Conservation (phyloP, 2,113 vertebrate genomes). For the Megaceryle maxima region DNA sequence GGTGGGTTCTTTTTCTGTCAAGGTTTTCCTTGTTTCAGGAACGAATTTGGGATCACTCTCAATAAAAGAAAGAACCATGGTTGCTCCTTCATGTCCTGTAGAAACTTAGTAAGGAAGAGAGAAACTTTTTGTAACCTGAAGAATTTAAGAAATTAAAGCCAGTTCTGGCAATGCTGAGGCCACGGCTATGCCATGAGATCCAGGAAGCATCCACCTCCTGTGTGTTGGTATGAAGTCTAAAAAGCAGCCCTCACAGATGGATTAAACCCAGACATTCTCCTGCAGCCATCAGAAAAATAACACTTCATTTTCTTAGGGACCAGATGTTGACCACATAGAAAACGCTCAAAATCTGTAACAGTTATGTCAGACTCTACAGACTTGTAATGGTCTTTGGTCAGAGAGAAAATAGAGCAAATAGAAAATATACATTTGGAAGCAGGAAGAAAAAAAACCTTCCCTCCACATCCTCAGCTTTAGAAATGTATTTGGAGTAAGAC, state of each 20-base stretch:
- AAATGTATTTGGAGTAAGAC: background rate
- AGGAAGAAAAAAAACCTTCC: background rate
- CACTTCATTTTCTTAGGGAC: background rate
- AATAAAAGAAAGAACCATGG: background rate
- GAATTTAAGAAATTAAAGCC: background rate
- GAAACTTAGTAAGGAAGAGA: background rate
- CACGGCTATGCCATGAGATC: background rate
- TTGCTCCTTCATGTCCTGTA: background rate
- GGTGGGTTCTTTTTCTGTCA: background rate
- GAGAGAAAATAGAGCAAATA: background rate
- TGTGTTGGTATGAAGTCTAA: background rate
- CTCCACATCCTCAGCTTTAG: background rate
- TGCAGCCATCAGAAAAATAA: background rate
- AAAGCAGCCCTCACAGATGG: slow-evolving; percentile 45
- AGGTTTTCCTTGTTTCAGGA: background rate
- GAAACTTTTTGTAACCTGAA: background rate
- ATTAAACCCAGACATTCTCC: slow-evolving; percentile 24
- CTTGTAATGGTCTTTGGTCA: background rate
- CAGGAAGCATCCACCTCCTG: slow-evolving; percentile 11
- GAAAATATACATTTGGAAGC: background rate
- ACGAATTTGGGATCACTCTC: background rate
- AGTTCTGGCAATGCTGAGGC: background rate
- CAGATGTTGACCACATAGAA: slow-evolving; percentile 23
- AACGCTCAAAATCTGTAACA: background rate
- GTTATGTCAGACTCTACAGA: background rate